These are phyloP conservation scores for Taphrorychus bicolor DNA, from an alignment of 2,888 invertebrate genomes.

Conservation along the genomic window DNA sequence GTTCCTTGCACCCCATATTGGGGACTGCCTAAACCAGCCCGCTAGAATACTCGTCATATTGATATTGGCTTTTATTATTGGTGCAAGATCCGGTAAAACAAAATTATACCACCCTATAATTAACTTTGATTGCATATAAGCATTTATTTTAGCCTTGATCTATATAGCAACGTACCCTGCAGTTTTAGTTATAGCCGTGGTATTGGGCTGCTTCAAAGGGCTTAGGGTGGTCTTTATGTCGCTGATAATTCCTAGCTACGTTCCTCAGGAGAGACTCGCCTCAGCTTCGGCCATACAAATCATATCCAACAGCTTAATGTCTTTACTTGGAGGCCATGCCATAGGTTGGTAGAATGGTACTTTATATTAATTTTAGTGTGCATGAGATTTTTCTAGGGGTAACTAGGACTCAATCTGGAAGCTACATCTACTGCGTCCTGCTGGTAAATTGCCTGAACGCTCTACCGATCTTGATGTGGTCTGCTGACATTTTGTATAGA, in stretches of 20 bases:
- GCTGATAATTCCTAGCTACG: constrained; percentile 72
- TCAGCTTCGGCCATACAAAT: constrained; percentile 75
- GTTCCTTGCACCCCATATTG: constrained; percentile 70
- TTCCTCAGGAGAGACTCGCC: constrained; percentile 70
- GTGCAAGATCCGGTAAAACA: constrained; percentile 68
- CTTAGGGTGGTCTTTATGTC: constrained; percentile 74
- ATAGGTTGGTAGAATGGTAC: constrained; percentile 62
- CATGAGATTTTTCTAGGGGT: constrained; percentile 57
- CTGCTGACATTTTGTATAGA: constrained; percentile 55
- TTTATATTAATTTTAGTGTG: neutral
- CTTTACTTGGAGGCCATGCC: constrained; percentile 68
- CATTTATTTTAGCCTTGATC: constrained; percentile 38
- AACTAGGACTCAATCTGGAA: constrained; percentile 68
- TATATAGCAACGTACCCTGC: constrained; percentile 33
- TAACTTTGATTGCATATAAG: neutral
- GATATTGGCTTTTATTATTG: constrained; percentile 67
- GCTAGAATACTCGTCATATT: constrained; percentile 71
- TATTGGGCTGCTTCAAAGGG: constrained; percentile 73
- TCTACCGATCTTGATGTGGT: constrained; percentile 68
- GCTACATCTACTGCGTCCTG: constrained; percentile 66
- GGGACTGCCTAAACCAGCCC: constrained; percentile 68
- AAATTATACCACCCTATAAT: neutral
- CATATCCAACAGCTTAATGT: constrained; percentile 70
- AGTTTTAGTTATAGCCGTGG: constrained; percentile 60
- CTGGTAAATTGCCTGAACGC: constrained; percentile 69